These are phyloP conservation scores for Bilobella aurantiaca DNA, from an alignment of 1,140 invertebrate species.

Conservation along the genomic window DNA sequence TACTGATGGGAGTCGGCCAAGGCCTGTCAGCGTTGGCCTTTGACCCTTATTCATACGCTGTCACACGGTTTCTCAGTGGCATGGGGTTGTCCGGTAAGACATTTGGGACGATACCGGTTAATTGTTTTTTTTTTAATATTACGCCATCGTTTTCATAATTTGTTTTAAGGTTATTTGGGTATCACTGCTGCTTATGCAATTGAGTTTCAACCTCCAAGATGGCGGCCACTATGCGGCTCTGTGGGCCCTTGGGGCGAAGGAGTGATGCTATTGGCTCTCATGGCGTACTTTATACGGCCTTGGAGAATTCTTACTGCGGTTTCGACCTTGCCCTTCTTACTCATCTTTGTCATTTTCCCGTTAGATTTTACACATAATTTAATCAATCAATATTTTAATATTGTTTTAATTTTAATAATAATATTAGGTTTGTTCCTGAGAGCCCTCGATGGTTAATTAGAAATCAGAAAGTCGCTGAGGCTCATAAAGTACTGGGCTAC, in stretches of 20 bases:
- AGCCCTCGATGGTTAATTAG: conserved; percentile 29
- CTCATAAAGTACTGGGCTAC: conserved; percentile 21
- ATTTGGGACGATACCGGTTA: not conserved
- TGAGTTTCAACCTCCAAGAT: conserved; percentile 21
- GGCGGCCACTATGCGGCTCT: conserved; percentile 5
- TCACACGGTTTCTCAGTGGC: conserved; percentile 26
- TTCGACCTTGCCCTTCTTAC: conserved; percentile 15
- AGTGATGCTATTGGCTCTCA: conserved; percentile 14
- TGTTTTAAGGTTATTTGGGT: conserved; percentile 11
- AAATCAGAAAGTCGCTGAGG: conserved; percentile 21
- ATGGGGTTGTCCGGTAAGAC: conserved; percentile 20
- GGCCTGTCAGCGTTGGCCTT: conserved; percentile 12
- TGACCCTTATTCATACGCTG: conserved; percentile 22
- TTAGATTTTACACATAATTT: not conserved
- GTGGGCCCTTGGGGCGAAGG: conserved; percentile 23
- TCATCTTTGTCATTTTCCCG: conserved; percentile 12
- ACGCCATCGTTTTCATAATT: no score
- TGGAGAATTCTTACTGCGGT: conserved; percentile 10
- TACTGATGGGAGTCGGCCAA: conserved; percentile 22
- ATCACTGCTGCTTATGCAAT: conserved; percentile 8
- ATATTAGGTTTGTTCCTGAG: conserved; percentile 28
- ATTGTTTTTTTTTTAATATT: no score
- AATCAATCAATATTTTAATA: not conserved
- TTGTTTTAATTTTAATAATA: not conserved
- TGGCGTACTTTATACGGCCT: conserved; percentile 16